These are phyloP conservation scores for Pangasius krempfi DNA, from an alignment of 2,797 vertebrate species.

Conservation along the genomic window DNA sequence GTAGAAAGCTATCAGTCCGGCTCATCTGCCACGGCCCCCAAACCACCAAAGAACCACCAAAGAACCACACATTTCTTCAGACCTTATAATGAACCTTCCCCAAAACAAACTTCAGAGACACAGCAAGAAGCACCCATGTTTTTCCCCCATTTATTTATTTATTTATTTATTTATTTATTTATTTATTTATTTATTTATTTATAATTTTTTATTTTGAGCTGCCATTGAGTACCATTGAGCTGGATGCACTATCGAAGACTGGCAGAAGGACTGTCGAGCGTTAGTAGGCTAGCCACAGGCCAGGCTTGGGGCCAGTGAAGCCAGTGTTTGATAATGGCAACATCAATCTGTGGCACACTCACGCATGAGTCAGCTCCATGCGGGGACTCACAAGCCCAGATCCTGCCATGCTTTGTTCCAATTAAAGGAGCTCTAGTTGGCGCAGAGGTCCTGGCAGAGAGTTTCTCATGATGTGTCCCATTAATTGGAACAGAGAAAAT, in stretches of 20 bases:
- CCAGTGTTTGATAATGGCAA: slow-evolving; percentile 70
- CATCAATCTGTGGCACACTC: slow-evolving; percentile 69
- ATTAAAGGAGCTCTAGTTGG: slow-evolving; percentile 65
- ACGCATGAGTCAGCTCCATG: slow-evolving; percentile 69
- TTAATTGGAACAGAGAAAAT: slow-evolving; percentile 65
- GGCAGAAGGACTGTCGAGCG: slow-evolving; percentile 29
- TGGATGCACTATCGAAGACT: slow-evolving; percentile 2
- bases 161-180: too few species aligned
- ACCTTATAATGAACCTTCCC: slow-evolving; percentile 58
- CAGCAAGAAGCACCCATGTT: slow-evolving; percentile 22
- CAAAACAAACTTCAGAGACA: slow-evolving; percentile 43
- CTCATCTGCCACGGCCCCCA: slow-evolving; percentile 64
- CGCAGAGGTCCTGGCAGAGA: slow-evolving; percentile 61
- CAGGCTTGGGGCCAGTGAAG: slow-evolving; percentile 56
- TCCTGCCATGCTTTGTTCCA: slow-evolving; percentile 64
- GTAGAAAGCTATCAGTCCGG: slow-evolving; percentile 60
- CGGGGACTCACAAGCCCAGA: slow-evolving; percentile 35
- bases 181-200: not conserved
- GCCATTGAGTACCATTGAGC: slow-evolving; percentile 17
- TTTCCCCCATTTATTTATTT: not conserved
- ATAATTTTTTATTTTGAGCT: slow-evolving; percentile 11
- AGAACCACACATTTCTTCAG: slow-evolving; percentile 62
- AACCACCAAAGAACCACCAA: slow-evolving; percentile 68
- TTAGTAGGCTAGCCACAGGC: slow-evolving; percentile 18
- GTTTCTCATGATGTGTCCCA: slow-evolving; percentile 62